Base-by-base conservation (phyloP, 1,140 invertebrate genomes). In the Zaprionus vittiger region DNA sequence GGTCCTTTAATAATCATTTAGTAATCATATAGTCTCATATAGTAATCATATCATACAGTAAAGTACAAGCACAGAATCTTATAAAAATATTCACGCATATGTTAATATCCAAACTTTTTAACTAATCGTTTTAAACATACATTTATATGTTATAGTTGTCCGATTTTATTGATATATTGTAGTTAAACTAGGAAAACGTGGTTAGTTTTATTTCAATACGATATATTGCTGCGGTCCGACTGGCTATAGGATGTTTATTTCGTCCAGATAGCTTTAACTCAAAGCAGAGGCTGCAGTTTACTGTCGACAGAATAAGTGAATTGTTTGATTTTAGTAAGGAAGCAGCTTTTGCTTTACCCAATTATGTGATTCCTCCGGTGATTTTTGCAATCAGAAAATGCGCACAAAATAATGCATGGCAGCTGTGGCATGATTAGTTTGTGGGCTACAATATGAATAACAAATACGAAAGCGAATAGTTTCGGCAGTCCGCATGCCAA, bases 381-480 rank as follows among this genome's bases (percentile, higher is more conserved):
- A 90, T 84, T 89, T 90, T 90, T 72, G 85, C 85, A 90, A 90
- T 89, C 85, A 87, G 82, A 74, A 77, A 77, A 86, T 81, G 75
- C 62, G 82, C 70, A 69, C 59, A 85, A 81, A 57, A 74, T 74
- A 83, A 75, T 70, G 80, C 81, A 74, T 73, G 79, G 68, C 71
- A 52, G 63, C 54, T 56, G 63, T 63, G 73, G 80, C 55, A 82
- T 85, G 85, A 90, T 90, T 90, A 90, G 85, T 85, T 73, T 62
- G 14, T 55, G 4, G 55, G 15, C 55, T 34, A 57, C 73, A 76
- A 75, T 90, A 72, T 68, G 77, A 81, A 71, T 74, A 79, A 62
- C 61, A 79, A 74, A 73, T 80, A 66, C 26, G 49, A 41, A 61
- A 44, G 56, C 37, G 54, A 65, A 77, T 24, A 9, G 12, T 22